These are phyloP conservation scores for Periophthalmus magnuspinnatus DNA, from an alignment of 2,797 vertebrate species.

Conservation along the genomic window DNA sequence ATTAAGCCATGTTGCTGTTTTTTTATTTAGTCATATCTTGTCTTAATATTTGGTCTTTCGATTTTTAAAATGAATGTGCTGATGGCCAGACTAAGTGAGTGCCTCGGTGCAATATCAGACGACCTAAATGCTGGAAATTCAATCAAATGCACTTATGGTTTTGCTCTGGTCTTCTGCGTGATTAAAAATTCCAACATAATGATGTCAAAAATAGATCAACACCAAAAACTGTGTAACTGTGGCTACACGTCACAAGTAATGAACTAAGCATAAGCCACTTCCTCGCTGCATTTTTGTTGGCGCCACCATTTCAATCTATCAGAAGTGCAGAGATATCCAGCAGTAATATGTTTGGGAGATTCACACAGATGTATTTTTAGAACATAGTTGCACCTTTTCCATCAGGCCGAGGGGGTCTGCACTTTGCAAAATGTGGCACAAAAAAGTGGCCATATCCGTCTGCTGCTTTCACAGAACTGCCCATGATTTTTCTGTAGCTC, in stretches of 20 bases:
- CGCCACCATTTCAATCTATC: slow-evolving; percentile 67
- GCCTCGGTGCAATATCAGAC: background rate
- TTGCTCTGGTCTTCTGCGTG: slow-evolving; percentile 22
- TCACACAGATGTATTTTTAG: slow-evolving; percentile 67
- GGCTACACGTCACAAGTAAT: slow-evolving; percentile 47
- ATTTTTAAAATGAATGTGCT: background rate
- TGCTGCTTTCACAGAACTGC: slow-evolving; percentile 51
- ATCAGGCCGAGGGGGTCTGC: slow-evolving; percentile 50
- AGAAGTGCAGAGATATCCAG: slow-evolving; percentile 59
- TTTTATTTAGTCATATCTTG: background rate
- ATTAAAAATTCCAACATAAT: slow-evolving; percentile 41
- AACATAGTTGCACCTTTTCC: slow-evolving; percentile 57
- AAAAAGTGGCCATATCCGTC: slow-evolving; percentile 58
- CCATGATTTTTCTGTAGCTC: slow-evolving; percentile 69
- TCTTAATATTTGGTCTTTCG: background rate
- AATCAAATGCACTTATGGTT: slow-evolving; percentile 6
- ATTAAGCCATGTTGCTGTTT: background rate
- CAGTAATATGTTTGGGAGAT: slow-evolving; percentile 53
- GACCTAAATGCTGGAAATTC: slow-evolving; percentile 8
- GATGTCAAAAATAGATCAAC: slow-evolving; percentile 32
- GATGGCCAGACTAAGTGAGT: background rate
- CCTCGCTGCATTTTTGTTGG: slow-evolving; percentile 55
- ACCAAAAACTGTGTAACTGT: slow-evolving; percentile 42
- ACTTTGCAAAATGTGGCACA: slow-evolving; percentile 54
- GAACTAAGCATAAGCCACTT: slow-evolving; percentile 56